A percentile compares a stretch with the other conserved stretches of the same genome.
Conservation (phyloP, 2,797 vertebrate species). For the Enteromius treurensis region DNA sequence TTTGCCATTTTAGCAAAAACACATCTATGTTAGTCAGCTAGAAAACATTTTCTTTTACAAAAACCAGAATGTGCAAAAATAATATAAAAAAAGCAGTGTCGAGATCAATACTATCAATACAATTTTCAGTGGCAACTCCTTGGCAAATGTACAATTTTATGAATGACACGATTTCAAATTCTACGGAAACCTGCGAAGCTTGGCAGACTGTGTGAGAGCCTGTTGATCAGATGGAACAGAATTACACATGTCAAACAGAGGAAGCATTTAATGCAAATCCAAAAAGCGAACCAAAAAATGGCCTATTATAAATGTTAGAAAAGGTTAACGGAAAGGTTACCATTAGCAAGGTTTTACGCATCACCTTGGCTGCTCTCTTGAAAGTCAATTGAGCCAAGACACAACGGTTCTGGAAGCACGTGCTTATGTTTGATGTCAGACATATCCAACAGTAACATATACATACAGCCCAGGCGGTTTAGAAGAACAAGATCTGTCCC, state of each 20-base stretch:
- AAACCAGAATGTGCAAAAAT: neutral
- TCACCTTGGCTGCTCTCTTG: neutral
- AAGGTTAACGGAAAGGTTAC: conserved; percentile 35
- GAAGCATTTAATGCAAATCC: conserved; percentile 1
- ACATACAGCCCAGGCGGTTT: conserved; percentile 30
- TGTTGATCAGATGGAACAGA: neutral
- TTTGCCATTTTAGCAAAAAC: neutral
- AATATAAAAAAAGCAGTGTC: neutral
- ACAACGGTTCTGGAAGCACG: conserved; percentile 70
- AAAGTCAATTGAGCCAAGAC: conserved; percentile 59
- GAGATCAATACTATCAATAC: neutral
- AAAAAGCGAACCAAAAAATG: conserved; percentile 11
- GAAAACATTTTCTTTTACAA: neutral
- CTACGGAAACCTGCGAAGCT: too few species aligned
- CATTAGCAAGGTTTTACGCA: neutral
- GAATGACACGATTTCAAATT: neutral
- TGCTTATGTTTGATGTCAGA: conserved; percentile 69
- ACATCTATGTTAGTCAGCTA: neutral
- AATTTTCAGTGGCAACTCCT: neutral
- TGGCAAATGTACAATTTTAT: neutral
- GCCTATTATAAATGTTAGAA: neutral
- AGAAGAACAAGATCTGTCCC: conserved; percentile 29
- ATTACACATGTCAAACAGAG: neutral
- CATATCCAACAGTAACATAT: conserved; percentile 57
- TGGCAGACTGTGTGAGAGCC: neutral